Base-by-base conservation (phyloP, 2,797 vertebrate genomes). In the Champsocephalus gunnari region DNA sequence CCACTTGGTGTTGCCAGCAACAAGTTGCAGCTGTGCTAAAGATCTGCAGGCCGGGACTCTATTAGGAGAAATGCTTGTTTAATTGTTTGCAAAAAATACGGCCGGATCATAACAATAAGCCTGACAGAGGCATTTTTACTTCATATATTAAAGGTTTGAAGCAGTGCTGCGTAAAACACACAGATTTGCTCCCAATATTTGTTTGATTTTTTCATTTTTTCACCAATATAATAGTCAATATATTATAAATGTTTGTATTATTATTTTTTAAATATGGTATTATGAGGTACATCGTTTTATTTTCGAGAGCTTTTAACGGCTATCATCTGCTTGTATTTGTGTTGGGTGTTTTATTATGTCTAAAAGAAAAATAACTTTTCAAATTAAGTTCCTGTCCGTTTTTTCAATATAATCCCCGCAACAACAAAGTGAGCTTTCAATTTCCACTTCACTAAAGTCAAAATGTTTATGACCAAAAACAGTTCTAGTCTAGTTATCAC, bases 121-220 rank as follows among this genome's bases (percentile, higher is more conserved):
- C 3, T 32, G 9, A 48, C n/a, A 43, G 12, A 17, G 41, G 54
- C 11, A 43, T 13, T 10, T 28, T 38, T 63, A 9, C 47, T 43
- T 45, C 44, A 41, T 13, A 48, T 11, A 48, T 11, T 12, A 19
- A 48, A 8, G 6, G 43, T 43, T 6, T 13, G 19, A 61, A 51
- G 57, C 7, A 28, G 28, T 38, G n/a, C 61, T 28, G 55, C 16
- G 19, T 71, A 24, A 63, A 77, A 24, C 51, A 50, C 8, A 19
- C 28, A 28, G 28, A 28, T 28, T 28, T 28, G 28, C 8, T 63
- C 16, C 21, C 1, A 16, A 60, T 19, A 9, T 17, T 17, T 38
- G 9, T 19, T 50, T 2, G 19, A 54, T 64, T 60, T 21, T 8
- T 43, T 7, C 32, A 71, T 63, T 28, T 48, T 4, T 28, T 28